Conservation (phyloP, 2,888 invertebrate species). For the Philereme vetulata region DNA sequence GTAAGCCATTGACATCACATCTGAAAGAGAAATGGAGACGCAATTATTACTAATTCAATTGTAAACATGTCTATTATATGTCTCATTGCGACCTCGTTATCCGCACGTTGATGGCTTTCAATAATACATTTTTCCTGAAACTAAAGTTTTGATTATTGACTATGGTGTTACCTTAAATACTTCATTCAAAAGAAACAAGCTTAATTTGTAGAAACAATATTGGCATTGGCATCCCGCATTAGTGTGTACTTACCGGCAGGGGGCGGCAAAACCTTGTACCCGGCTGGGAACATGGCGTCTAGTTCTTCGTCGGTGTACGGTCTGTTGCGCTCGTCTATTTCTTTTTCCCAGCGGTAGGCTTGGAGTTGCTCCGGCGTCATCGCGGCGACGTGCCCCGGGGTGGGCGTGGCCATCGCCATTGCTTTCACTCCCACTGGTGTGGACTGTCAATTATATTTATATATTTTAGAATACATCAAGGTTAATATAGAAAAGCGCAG, state of each 20-base stretch:
- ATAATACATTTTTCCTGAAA: slow-evolving; percentile 81
- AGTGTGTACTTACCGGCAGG: slow-evolving; percentile 88
- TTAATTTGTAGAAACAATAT: slow-evolving; percentile 24
- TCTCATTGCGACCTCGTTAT: slow-evolving; percentile 49
- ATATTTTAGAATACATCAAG: not conserved
- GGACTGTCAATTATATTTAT: slow-evolving; percentile 58
- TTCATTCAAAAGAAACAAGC: slow-evolving; percentile 36
- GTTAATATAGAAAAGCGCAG: too few relatives aligned
- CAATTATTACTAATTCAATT: slow-evolving; percentile 61
- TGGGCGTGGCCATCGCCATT: slow-evolving; percentile 99
- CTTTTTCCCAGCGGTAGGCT: slow-evolving; percentile 98
- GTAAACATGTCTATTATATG: slow-evolving; percentile 64
- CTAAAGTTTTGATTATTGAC: slow-evolving; percentile 76
- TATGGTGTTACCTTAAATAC: slow-evolving; percentile 59
- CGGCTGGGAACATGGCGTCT: slow-evolving; percentile 98
- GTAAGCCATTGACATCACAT: slow-evolving; percentile 77
- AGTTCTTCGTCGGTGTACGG: slow-evolving; percentile 98
- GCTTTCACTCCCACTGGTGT: slow-evolving; percentile 97
- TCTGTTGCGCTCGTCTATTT: slow-evolving; percentile 98
- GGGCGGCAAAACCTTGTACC: slow-evolving; percentile 98
- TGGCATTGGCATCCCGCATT: slow-evolving; percentile 27
- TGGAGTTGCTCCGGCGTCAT: slow-evolving; percentile 99
- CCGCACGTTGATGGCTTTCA: slow-evolving; percentile 60
- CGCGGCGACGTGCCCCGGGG: slow-evolving; percentile 96
- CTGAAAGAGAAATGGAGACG: slow-evolving; percentile 79